Base-by-base conservation (phyloP, 2,113 vertebrate genomes). In the Esox niger region DNA sequence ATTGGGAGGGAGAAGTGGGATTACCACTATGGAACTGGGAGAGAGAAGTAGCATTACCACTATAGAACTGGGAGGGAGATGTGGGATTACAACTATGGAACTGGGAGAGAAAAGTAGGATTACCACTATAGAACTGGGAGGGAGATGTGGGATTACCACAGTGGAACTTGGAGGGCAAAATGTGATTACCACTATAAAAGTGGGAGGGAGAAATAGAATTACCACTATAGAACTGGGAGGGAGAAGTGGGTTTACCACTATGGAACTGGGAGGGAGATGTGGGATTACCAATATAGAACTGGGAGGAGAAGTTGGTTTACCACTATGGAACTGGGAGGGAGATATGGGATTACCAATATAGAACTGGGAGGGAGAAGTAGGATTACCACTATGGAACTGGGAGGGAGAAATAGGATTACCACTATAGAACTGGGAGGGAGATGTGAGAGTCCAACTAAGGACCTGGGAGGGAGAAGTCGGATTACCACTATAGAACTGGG, bases 41-140 rank as follows among this genome's bases (percentile, higher is more conserved):
- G 49, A 29, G 66, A 20, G 59, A 73, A 54, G 29, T 54, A 55
- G 55, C 62, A 29, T 66, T 59, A 63, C 59, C 56, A 58, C 56
- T 20, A 52, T 23, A 55, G 47, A n/a, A 47, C 57, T 33, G 20
- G 35, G 52, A 63, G 49, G 35, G 66, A 20, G 59, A 73, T 47
- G 29, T 54, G 62, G 55, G 55, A 29, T 66, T 59, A n/a, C n/a
- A n/a, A n/a, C n/a, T n/a, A n/a, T n/a, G n/a, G n/a, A n/a, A n/a
- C n/a, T n/a, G n/a, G n/a, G n/a, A n/a, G n/a, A n/a, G n/a, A n/a
- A n/a, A n/a, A n/a, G n/a, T n/a, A n/a, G n/a, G n/a, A 62, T 62
- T 52, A 69, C n/a, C n/a, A 13, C 15, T 65, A 38, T 21, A 49
- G 27, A 43, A 31, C 46, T 38, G 47, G 35, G 52, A 63, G 49